Evolutionary conservation across 2,888 invertebrate species (phyloP).

Genomic region (Laothoe populi): DNA sequence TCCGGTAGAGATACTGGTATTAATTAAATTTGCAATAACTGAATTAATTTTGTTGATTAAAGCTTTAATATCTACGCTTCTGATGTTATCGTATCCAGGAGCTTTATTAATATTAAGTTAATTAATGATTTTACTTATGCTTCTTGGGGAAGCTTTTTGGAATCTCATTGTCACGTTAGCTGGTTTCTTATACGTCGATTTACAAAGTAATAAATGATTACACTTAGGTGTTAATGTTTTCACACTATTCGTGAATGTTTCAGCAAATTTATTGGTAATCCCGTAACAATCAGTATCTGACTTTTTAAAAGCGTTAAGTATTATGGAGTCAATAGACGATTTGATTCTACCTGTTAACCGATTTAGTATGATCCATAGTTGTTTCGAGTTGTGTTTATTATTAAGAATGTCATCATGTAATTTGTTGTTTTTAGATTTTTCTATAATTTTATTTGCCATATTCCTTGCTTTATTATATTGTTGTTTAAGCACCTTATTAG

Average conservation of each 20-base stretch:
- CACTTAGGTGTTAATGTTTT: neutral
- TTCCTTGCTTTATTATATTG: neutral
- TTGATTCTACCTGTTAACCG: neutral
- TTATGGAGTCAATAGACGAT: neutral
- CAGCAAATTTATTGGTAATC: neutral
- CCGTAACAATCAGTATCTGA: neutral
- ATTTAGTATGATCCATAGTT: neutral
- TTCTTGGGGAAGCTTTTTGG: too few species aligned
- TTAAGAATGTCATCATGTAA: neutral
- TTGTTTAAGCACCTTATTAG: neutral
- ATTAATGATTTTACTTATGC: too few species aligned
- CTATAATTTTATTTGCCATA: neutral
- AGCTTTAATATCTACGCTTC: too few species aligned
- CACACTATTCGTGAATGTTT: neutral
- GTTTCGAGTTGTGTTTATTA: neutral
- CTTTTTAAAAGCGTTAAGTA: constrained; percentile 1
- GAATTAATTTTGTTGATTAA: too few species aligned
- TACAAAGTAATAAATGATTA: neutral
- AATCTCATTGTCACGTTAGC: too few species aligned
- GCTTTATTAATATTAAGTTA: too few species aligned
- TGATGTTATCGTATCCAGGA: too few species aligned
- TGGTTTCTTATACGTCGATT: neutral
- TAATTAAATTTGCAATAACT: too few species aligned
- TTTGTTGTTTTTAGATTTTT: neutral
- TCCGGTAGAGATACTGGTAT: too few species aligned